Percentiles rank a stretch among this genome's conserved stretches.
Conservation (phyloP, 2,113 vertebrate species). For the Trachemys scripta region DNA sequence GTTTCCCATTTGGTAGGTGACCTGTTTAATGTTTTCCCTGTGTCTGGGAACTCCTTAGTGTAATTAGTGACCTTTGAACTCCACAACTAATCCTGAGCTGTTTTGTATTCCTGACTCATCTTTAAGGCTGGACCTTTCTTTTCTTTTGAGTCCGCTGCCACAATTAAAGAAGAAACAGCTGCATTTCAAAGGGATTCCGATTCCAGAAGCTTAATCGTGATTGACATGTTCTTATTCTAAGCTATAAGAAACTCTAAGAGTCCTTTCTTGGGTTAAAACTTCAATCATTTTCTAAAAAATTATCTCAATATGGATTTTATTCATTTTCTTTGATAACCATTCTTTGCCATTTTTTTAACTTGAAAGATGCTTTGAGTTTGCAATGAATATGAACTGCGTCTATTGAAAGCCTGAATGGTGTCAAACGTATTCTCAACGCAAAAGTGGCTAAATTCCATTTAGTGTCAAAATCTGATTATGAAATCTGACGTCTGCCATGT, state of each 20-base stretch:
- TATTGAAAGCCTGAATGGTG: conserved; percentile 72
- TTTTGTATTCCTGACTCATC: conserved; percentile 91
- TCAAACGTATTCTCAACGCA: conserved; percentile 66
- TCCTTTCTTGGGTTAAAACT: conserved; percentile 92
- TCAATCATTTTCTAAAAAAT: conserved; percentile 92
- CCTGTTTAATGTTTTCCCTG: conserved; percentile 90
- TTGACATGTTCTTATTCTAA: conserved; percentile 91
- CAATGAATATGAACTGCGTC: conserved; percentile 77
- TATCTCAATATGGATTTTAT: conserved; percentile 91
- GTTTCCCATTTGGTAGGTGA: conserved; percentile 89
- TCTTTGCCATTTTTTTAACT: conserved; percentile 83
- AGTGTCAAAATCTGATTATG: conserved; percentile 82
- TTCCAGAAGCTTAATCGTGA: conserved; percentile 90
- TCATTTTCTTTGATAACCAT: conserved; percentile 90
- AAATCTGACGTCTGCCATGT: conserved; percentile 68
- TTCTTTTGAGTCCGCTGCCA: conserved; percentile 86
- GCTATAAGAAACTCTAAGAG: conserved; percentile 90
- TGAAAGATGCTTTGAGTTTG: conserved; percentile 84
- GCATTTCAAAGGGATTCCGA: conserved; percentile 92
- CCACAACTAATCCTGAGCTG: conserved; percentile 87
- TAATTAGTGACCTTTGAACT: conserved; percentile 91
- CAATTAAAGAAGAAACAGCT: conserved; percentile 92
- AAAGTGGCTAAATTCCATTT: conserved; percentile 76
- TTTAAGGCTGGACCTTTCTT: conserved; percentile 89
- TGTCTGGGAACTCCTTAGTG: conserved; percentile 91